These are phyloP conservation scores for Drosophila equinoxialis DNA, from an alignment of 1,140 invertebrate species.

Conservation along the genomic window DNA sequence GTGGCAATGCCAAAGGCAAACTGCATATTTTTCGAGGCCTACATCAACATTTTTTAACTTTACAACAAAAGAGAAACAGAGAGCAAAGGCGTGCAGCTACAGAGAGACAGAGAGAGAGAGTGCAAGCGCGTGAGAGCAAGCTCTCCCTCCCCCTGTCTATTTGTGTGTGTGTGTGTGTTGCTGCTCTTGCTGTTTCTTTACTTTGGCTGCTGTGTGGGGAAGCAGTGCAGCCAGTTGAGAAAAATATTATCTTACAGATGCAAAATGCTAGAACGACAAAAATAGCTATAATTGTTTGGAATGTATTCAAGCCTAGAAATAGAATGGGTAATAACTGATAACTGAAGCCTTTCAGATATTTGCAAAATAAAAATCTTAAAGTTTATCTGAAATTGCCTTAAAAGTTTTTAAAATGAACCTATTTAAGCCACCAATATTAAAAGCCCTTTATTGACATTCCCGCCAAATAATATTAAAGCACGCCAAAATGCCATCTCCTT, in stretches of 20 bases:
- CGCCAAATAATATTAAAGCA: background rate
- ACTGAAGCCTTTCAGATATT: too few relatives aligned
- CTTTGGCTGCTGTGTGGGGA: constrained; percentile 19
- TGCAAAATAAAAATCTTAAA: too few relatives aligned
- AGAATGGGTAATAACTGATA: too few relatives aligned
- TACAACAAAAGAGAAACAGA: constrained; percentile 18
- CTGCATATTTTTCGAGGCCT: constrained; percentile 78
- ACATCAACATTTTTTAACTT: constrained; percentile 76
- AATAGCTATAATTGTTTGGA: background rate
- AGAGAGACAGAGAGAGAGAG: constrained; percentile 23
- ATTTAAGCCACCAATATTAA: too few relatives aligned
- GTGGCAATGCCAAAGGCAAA: constrained; percentile 80
- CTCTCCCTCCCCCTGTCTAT: background rate
- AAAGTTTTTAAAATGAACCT: too few relatives aligned
- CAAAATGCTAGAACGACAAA: background rate
- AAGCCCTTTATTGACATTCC: too few relatives aligned
- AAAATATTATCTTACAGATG: constrained; percentile 1
- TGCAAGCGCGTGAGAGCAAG: constrained; percentile 19
- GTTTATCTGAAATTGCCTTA: too few relatives aligned
- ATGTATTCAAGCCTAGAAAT: too few relatives aligned
- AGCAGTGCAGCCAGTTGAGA: background rate
- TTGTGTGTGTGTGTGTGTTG: background rate
- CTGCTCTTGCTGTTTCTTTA: constrained; percentile 3
- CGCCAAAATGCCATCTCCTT: constrained; percentile 19
- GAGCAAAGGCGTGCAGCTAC: constrained; percentile 56